Percentiles rank a stretch among this genome's conserved stretches.
Conservation (phyloP, 2,113 vertebrate species). For the Sorex araneus region DNA sequence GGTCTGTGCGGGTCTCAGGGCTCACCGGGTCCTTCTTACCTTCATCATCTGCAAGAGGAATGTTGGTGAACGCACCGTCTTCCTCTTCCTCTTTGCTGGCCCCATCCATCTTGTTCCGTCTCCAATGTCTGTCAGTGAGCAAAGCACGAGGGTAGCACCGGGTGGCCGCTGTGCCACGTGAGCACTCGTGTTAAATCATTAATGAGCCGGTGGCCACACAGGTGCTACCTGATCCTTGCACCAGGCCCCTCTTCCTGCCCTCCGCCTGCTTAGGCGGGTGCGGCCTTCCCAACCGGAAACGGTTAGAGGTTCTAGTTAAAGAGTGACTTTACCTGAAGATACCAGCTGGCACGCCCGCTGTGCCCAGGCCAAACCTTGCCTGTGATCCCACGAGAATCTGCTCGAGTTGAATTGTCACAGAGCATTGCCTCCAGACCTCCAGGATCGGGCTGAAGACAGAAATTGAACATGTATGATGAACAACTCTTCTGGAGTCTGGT, state of each 20-base stretch:
- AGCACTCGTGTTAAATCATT: slow-evolving; percentile 76
- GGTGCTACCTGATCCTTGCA: slow-evolving; percentile 64
- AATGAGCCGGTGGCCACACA: slow-evolving; percentile 17
- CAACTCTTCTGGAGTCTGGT: slow-evolving; percentile 6
- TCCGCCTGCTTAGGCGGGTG: slow-evolving; percentile 9
- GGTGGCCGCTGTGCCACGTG: neutral
- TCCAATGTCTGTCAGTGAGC: slow-evolving; percentile 20
- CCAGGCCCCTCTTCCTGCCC: slow-evolving; percentile 33
- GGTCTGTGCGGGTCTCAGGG: neutral
- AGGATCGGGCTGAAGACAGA: neutral
- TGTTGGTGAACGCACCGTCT: slow-evolving; percentile 63
- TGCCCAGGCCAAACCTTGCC: neutral
- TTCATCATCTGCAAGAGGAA: slow-evolving; percentile 72
- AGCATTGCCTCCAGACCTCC: neutral
- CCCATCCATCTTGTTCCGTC: slow-evolving; percentile 64
- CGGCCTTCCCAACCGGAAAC: neutral
- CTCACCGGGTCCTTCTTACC: slow-evolving; percentile 58
- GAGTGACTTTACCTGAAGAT: neutral
- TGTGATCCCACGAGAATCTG: neutral
- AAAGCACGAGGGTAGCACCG: neutral
- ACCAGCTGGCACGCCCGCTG: neutral
- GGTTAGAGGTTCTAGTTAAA: slow-evolving; percentile 34
- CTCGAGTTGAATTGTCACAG: neutral
- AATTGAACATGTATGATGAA: neutral
- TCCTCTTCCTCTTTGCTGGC: slow-evolving; percentile 55